Base-by-base conservation (phyloP, 2,888 invertebrate species). In the Amblyteles armatorius region DNA sequence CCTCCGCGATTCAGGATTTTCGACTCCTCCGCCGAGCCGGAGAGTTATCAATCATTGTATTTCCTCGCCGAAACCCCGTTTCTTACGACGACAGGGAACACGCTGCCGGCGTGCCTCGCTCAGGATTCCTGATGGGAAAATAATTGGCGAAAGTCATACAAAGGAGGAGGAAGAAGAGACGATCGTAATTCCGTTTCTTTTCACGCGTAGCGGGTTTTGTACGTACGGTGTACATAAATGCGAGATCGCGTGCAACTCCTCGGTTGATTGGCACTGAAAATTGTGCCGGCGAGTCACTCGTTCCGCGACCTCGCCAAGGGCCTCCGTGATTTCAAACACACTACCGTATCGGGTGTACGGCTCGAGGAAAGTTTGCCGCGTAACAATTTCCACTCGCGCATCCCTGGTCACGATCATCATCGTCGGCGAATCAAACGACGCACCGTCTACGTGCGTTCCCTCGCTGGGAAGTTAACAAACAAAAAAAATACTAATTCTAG, bases 111-210 rank as follows among this genome's bases (percentile, higher is more conserved):
- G 60, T 65, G 40, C 76, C 80, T 77, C 65, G 55, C 71, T 71
- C 40, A 71, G 44, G 76, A 71, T 72, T 83, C 55, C 50, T 87
- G 84, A 87, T 85, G 87, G 81, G 87, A 77, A 87, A 79, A 87
- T 87, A 87, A 87, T 87, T 87, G 87, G 85, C 87, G 85, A 87
- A 86, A 86, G 87, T 87, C 78, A 48, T 73, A 44, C 63, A 50
- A 29, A 60, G 72, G 60, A 22, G 63, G 60, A 63, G 72, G 55
- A 50, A 48, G 33, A 19, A 44, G 63, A 13, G 52, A 80, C 36
- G 55, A 63, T 52, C 50, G 74, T 73, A 60, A 69, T 74, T 73
- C 74, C 22, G 65, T 77, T 84, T 69, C 81, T 82, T 76, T 77
- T 73, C 60, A 55, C 72, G 57, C 74, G 26, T 78, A 74, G 13